Conservation (phyloP, 2,797 vertebrate species). For the Anas flavirostris region DNA sequence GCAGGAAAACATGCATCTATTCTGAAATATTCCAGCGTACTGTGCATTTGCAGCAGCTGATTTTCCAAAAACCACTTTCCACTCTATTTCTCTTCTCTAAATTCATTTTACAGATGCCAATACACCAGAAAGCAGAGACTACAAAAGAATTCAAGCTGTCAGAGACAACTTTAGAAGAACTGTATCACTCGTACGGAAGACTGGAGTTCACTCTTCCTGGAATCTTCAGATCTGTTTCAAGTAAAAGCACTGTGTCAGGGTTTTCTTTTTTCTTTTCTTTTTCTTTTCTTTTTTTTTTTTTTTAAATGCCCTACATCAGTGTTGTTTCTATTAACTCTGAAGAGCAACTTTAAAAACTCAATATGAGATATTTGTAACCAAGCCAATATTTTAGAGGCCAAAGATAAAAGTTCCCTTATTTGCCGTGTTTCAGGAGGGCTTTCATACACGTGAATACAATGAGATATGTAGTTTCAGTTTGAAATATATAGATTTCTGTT, state of each 20-base stretch:
- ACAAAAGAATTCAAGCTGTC: constrained; percentile 44
- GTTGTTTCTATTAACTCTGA: neutral
- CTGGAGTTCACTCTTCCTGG: neutral
- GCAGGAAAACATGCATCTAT: neutral
- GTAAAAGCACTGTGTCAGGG: constrained; percentile 30
- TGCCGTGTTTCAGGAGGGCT: neutral
- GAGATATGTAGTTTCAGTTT: constrained; percentile 41
- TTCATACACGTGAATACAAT: neutral
- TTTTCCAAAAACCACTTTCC: constrained; percentile 29
- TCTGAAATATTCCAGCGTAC: neutral
- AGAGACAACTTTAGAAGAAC: constrained; percentile 31
- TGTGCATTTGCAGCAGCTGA: neutral
- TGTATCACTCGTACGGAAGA: neutral
- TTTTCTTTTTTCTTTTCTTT: neutral
- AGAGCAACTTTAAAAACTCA: neutral
- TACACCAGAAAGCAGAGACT: constrained; percentile 35
- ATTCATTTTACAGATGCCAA: constrained; percentile 45
- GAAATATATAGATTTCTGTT: too few species aligned
- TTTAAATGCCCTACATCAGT: neutral
- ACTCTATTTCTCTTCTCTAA: neutral
- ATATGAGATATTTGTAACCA: neutral
- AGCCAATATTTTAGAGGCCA: neutral
- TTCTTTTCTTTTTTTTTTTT: too few species aligned
- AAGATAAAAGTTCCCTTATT: neutral
- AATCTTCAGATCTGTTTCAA: constrained; percentile 62